Conservation (phyloP, 2,113 vertebrate genomes). For the Oceanodroma tethys region DNA sequence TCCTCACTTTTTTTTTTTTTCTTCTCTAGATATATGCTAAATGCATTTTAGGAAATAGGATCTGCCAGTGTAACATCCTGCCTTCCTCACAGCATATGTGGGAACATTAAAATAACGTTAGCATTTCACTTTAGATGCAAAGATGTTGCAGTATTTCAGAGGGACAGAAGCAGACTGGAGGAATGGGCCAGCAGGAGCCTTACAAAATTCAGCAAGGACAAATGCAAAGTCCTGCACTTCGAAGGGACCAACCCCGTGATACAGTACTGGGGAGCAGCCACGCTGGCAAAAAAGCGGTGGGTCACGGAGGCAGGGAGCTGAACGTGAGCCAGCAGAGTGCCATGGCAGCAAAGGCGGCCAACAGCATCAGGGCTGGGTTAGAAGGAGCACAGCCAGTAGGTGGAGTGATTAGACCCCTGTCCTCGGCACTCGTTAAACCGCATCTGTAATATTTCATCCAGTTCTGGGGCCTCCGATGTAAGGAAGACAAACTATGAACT, state of each 20-base stretch:
- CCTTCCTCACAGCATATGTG: not conserved
- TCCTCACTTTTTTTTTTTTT: not conserved
- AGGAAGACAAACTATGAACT: not conserved
- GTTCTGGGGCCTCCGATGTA: not conserved
- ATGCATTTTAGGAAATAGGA: not conserved
- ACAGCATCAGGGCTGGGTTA: not conserved
- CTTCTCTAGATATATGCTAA: not conserved
- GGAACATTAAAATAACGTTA: not conserved
- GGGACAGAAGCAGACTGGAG: not conserved
- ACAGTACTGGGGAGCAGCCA: not conserved
- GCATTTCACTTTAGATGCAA: not conserved
- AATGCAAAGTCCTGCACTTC: not conserved
- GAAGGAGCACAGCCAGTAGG: too few relatives aligned
- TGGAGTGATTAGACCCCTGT: not conserved
- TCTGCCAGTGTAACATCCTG: not conserved
- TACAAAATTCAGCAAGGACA: not conserved
- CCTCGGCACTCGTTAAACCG: not conserved
- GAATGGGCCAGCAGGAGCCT: not conserved
- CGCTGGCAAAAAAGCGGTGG: fast-evolving
- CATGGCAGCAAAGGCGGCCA: not conserved
- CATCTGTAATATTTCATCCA: not conserved
- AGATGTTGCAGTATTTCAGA: not conserved
- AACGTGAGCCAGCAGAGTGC: not conserved
- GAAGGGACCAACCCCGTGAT: not conserved
- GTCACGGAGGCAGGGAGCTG: not conserved